A percentile compares a stretch with the other conserved stretches of the same genome.
Evolutionary conservation across 2,888 invertebrate genomes (phyloP).

Genomic region (Megamerina dolium): DNA sequence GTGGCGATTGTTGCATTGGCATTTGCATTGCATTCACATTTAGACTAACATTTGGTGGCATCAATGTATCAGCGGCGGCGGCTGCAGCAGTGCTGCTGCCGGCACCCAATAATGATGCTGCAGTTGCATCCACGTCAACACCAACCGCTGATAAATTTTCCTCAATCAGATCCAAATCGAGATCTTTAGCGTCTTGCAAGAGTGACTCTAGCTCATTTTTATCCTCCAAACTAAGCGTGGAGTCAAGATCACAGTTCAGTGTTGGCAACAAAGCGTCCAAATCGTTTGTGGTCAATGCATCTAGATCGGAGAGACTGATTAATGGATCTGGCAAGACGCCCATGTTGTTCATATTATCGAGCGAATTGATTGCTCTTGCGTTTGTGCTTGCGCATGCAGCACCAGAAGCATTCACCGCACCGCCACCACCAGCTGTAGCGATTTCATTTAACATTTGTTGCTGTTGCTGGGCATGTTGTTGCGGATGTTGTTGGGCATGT

Average conservation of each 20-base stretch:
- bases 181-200: conserved; percentile 46
- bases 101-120: no score
- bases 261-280: conserved; percentile 62
- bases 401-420: conserved; percentile 5
- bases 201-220: conserved; percentile 47
- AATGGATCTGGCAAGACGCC: conserved; percentile 32
- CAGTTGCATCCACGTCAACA: conserved; percentile 33
- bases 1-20: conserved; percentile 1
- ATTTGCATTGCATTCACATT: conserved; percentile 13
- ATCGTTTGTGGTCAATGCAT: conserved; percentile 51
- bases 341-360: conserved; percentile 15
- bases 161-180: conserved; percentile 47
- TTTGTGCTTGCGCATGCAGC: conserved; percentile 1
- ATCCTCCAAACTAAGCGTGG: conserved; percentile 44
- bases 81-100: conserved; percentile 24
- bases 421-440: conserved; percentile 9
- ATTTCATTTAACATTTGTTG: conserved; percentile 6
- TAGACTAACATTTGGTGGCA: conserved; percentile 19
- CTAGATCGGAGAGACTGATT: conserved; percentile 41
- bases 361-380: conserved; percentile 7
- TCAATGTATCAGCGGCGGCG: conserved; percentile 17
- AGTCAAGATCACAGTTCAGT: conserved; percentile 53
- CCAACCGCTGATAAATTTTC: conserved; percentile 51
- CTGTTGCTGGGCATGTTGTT: conserved; percentile 15
- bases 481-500: not conserved